Evolutionary conservation across 2,797 vertebrate species (phyloP), one percentile per base, ranked within the genome.

Genomic region (Tinamus major): DNA sequence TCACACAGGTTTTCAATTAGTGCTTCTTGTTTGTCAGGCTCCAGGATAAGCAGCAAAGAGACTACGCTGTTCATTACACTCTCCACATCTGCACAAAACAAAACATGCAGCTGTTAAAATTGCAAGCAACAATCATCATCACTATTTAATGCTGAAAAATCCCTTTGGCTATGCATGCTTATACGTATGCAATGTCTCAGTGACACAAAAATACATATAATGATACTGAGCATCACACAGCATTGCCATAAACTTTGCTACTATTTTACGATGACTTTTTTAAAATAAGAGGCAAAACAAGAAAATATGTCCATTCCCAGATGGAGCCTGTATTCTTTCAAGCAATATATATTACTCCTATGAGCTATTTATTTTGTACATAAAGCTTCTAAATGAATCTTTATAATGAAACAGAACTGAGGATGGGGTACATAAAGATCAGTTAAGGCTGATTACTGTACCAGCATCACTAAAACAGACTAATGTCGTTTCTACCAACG

Each of bases 31-130:
- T 99, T 99, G 74, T 99, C 99, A 10, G 99, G 98, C 97, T 99
- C 99, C 98, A 99, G 97, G 94, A 99, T 99, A 90, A 99, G 97
- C 61, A 99, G 97, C 93, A 99, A 97, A 61, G 99, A 99, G 41
- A 99, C 99, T 7, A 99, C 99, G 23, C 99, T 99, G 98, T 99
- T 99, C 99, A 99, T 99, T 93, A 99, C 98, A 6, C 99, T 99
- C 98, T 99, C 99, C 18, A 99, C 99, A 97, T 99, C 99, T 99
- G 96, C 61, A 97, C 31, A 62, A 67, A 93, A 69, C 61, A 91
- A 75, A 92, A 79, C 15, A 70, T 0, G 20, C 24, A 93, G 74
- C 59, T 82, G 14, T 39, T 69, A 75, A 59, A 83, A 81, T 7
- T 19, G 35, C 37, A 79, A 59, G 82, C 61, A 80, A 39, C 63